Percentiles rank a stretch among this genome's conserved stretches.
Conservation (phyloP, 2,888 invertebrate species). For the Clusia tigrina region DNA sequence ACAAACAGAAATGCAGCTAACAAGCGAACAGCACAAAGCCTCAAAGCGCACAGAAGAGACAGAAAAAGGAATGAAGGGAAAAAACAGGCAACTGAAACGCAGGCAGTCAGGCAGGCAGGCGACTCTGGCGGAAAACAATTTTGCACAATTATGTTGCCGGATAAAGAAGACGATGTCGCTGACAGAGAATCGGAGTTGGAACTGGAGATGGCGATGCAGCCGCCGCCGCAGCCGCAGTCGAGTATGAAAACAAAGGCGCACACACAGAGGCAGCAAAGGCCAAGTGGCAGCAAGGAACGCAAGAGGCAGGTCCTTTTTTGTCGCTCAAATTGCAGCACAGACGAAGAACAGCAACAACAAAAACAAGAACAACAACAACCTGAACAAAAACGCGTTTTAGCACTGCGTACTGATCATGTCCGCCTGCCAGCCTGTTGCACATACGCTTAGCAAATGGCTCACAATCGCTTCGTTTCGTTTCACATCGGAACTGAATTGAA, state of each 20-base stretch:
- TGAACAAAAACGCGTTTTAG: constrained; percentile 3
- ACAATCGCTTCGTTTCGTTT: neutral
- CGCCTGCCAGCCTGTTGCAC: neutral
- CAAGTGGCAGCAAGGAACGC: neutral
- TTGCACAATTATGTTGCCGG: constrained; percentile 39
- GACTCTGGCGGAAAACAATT: constrained; percentile 40
- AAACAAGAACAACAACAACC: neutral
- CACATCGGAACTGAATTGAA: no score
- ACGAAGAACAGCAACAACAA: constrained; percentile 1
- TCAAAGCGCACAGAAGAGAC: neutral
- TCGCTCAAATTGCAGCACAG: constrained; percentile 24
- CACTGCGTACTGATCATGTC: neutral
- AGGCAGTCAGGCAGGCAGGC: no score
- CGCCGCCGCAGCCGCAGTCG: neutral
- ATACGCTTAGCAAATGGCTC: neutral
- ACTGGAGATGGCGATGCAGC: neutral
- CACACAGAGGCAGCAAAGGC: neutral
- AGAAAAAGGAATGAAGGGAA: neutral
- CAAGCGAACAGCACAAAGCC: neutral
- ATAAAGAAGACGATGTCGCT: neutral
- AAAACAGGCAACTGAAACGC: neutral
- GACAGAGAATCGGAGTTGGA: neutral
- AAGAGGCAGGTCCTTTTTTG: constrained; percentile 29
- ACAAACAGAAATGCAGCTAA: constrained; percentile 27
- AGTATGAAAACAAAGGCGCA: neutral